These are phyloP conservation scores for Halcyon chelicuti DNA, from an alignment of 2,797 vertebrate species.

Conservation along the genomic window DNA sequence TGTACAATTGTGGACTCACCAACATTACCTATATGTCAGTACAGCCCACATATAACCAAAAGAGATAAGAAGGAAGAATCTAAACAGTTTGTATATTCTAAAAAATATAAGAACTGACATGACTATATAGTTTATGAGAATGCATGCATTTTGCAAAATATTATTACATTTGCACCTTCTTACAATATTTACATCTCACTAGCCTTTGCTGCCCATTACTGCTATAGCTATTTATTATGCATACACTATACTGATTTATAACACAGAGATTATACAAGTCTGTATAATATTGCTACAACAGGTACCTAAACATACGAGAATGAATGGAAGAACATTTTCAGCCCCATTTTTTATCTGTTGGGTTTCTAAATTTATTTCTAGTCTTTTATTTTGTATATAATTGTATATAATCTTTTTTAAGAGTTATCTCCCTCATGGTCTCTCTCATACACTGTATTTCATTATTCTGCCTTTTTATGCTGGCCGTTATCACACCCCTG, in stretches of 20 bases:
- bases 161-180: neutral
- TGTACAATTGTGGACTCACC: neutral
- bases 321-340: neutral
- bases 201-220: neutral
- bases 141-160: neutral
- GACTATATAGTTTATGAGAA: neutral
- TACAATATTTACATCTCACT: neutral
- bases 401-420: neutral
- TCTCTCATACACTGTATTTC: neutral
- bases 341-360: rapidly evolving
- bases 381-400: neutral
- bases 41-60: neutral
- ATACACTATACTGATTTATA: neutral
- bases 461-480: neutral
- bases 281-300: neutral
- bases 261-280: neutral
- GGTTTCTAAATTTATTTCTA: neutral
- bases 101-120: neutral
- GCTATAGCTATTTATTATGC: neutral
- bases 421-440: neutral
- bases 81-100: neutral
- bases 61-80: neutral
- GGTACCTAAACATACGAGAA: neutral
- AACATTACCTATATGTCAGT: neutral
- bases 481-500: neutral